phyloP scores from a whole-genome alignment of 2,113 vertebrate species.

The human (Homo sapiens) region DNA sequence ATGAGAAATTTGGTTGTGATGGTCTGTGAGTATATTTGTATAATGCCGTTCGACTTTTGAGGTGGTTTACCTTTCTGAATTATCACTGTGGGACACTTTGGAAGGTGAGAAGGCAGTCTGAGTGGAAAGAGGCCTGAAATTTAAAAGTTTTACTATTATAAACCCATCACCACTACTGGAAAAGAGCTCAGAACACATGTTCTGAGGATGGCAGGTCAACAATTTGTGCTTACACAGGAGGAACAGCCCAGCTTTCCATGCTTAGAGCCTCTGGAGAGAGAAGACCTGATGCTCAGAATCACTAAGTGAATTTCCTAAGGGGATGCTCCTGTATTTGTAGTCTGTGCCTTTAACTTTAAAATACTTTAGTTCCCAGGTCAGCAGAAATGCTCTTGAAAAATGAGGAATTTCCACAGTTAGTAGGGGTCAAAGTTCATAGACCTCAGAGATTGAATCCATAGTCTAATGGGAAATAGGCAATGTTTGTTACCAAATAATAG shows the following conservation, averaged over 20 bases:
- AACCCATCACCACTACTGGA: not conserved
- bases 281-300: not conserved
- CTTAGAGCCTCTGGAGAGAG: not conserved
- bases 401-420: not conserved
- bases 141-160: not conserved
- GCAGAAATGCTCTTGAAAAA: conserved; percentile 20
- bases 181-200: not conserved
- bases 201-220: not conserved
- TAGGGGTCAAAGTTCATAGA: not conserved
- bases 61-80: not conserved
- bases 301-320: not conserved
- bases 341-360: not conserved
- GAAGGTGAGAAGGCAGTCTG: not conserved
- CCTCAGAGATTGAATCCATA: not conserved
- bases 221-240: not conserved
- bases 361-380: not conserved
- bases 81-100: not conserved
- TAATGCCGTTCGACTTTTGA: not conserved
- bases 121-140: not conserved
- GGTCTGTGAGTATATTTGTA: not conserved
- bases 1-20: not conserved
- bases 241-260: not conserved
- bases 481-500: not conserved
- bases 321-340: not conserved
- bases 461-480: not conserved